Evolutionary conservation across 1,140 invertebrate species (phyloP), one percentile per base, ranked within the genome.

Genomic region (Heliconius melpomene): DNA sequence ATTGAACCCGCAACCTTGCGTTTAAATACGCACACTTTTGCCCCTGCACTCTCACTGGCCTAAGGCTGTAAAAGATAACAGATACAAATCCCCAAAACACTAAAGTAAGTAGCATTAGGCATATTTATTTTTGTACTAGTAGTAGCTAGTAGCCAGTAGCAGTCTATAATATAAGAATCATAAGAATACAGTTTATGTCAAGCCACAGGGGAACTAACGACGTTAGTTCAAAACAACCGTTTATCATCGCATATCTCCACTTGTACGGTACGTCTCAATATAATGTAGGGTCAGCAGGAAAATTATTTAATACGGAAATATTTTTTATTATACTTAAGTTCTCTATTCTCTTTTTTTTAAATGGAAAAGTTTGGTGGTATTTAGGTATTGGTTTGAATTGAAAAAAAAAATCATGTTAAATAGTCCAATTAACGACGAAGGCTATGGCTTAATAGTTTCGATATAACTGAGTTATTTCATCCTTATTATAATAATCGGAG

Each of bases 221-320:
- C 83, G 78, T 77, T 88, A 91, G 89, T 91, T 93, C 32, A n/a
- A 52, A 91, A 93, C 83, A 87, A 85, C 88, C 90, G 89, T 93
- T 91, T 93, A 86, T 93, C 91, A 93, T 91, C 78, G 80, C 77
- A 83, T 85, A 88, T 87, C 81, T 87, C 83, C 77, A 57, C 77
- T 84, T 66, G 60, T 66, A 78, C 77, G 73, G 54, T 72, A 88
- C 78, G 82, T 84, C 84, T 90, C 87, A 88, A 90, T 92, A 66
- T 29, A 84, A 73, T 72, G 90, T 91, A 93, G 52, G n/a, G 90
- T 75, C 50, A 74, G 88, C 85, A 93, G 79, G 87, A 88, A 82
- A 83, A 38, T 36, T 16, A 0, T 38, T 16, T 16, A 7, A 20
- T 7, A 18, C 3, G 66, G 6, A 29, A 23, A 57, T 23, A 3